These are phyloP conservation scores for Pygoscelis antarcticus DNA, from an alignment of 2,113 vertebrate genomes.

Conservation along the genomic window DNA sequence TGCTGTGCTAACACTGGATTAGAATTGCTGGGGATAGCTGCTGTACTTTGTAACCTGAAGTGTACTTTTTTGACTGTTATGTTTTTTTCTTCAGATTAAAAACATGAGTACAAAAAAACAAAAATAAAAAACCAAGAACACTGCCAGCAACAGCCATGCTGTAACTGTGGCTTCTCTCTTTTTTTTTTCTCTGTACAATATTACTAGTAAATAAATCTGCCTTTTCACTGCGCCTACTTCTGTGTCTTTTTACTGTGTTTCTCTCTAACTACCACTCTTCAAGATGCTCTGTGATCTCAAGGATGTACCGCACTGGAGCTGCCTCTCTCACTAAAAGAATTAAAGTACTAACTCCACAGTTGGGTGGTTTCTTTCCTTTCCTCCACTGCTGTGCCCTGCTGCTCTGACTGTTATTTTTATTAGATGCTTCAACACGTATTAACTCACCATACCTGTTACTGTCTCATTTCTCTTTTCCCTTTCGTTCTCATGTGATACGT, in stretches of 20 bases:
- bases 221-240: slow-evolving; percentile 82
- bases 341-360: slow-evolving; percentile 44
- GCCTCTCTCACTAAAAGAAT: slow-evolving; percentile 32
- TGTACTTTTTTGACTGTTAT: slow-evolving; percentile 83
- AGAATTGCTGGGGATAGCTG: slow-evolving; percentile 82
- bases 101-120: slow-evolving; percentile 52
- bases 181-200: slow-evolving; percentile 84
- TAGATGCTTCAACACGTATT: background rate
- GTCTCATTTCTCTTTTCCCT: background rate
- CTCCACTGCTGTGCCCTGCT: background rate
- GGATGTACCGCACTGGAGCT: background rate
- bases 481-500: background rate
- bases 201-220: slow-evolving; percentile 89
- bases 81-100: slow-evolving; percentile 75
- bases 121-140: slow-evolving; percentile 67
- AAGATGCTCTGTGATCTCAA: background rate
- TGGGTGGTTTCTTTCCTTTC: background rate
- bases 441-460: background rate
- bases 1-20: slow-evolving; percentile 81
- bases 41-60: slow-evolving; percentile 88
- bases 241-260: slow-evolving; percentile 81
- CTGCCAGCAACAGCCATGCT: slow-evolving; percentile 83
- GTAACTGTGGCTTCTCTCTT: slow-evolving; percentile 82
- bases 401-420: slow-evolving; percentile 1
- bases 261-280: slow-evolving; percentile 72